Conservation (phyloP, 2,113 vertebrate species). For the Grallaria varia region DNA sequence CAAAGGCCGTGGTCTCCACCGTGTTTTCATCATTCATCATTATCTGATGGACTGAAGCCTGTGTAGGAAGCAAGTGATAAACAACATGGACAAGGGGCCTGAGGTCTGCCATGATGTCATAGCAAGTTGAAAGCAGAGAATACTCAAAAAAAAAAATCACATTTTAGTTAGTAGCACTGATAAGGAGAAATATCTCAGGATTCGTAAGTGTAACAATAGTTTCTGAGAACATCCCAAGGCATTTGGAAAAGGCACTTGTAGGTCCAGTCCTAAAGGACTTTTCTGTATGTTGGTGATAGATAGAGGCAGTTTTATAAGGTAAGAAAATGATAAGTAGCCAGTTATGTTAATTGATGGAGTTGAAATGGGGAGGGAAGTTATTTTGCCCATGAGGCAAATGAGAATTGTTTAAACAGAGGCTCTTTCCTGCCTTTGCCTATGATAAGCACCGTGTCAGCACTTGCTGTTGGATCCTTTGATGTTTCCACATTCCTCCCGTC, state of each 20-base stretch:
- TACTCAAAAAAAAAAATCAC: not conserved
- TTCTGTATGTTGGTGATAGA: not conserved
- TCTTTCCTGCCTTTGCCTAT: not conserved
- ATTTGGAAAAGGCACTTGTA: not conserved
- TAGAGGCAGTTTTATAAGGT: not conserved
- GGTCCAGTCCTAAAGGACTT: not conserved
- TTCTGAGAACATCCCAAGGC: not conserved
- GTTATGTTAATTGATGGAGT: not conserved
- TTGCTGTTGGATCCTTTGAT: not conserved
- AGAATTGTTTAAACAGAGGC: not conserved
- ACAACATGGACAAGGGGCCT: accelerated
- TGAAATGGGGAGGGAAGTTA: not conserved
- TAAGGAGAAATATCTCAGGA: not conserved
- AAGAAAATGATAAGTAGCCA: not conserved
- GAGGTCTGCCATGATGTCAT: accelerated
- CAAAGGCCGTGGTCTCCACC: accelerated
- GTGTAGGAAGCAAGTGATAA: not conserved
- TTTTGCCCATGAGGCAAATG: not conserved
- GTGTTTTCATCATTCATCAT: accelerated
- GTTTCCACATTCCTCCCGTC: not conserved
- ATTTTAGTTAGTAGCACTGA: not conserved
- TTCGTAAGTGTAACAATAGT: accelerated
- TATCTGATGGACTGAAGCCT: not conserved
- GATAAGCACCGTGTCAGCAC: accelerated
- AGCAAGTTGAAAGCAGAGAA: not conserved